Conservation (phyloP, 2,888 invertebrate species). For the Drosophila merina region DNA sequence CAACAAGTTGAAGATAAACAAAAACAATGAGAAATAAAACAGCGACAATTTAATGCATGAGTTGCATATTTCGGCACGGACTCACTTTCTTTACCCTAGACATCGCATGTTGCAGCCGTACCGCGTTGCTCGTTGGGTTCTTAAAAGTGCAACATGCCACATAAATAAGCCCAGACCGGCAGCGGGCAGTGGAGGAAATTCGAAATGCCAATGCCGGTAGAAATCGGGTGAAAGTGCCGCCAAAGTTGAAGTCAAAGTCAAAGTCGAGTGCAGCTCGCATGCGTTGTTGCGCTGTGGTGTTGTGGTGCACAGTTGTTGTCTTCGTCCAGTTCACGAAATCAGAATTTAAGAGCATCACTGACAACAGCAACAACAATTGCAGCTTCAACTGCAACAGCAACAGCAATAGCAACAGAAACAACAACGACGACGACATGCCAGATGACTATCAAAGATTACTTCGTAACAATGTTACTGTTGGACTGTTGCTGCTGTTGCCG, state of each 20-base stretch:
- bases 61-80: slow-evolving; percentile 68
- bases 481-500: slow-evolving; percentile 33
- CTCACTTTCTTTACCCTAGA: slow-evolving; percentile 45
- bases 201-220: slow-evolving; percentile 74
- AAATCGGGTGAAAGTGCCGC: slow-evolving; percentile 78
- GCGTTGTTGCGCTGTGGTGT: slow-evolving; percentile 50
- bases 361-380: slow-evolving; percentile 30
- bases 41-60: slow-evolving; percentile 79
- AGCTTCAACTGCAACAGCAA: slow-evolving; percentile 27
- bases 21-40: slow-evolving; percentile 78
- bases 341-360: slow-evolving; percentile 68
- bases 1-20: slow-evolving; percentile 78
- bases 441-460: slow-evolving; percentile 76
- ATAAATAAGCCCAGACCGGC: slow-evolving; percentile 63
- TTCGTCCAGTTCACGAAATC: slow-evolving; percentile 75
- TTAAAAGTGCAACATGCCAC: slow-evolving; percentile 74
- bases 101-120: slow-evolving; percentile 49
- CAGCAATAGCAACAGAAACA: neutral
- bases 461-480: slow-evolving; percentile 59
- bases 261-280: slow-evolving; percentile 57
- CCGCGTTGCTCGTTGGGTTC: slow-evolving; percentile 33
- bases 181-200: slow-evolving; percentile 64
- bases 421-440: slow-evolving; percentile 48
- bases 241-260: slow-evolving; percentile 61
- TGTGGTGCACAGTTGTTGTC: slow-evolving; percentile 13